Percentiles rank a stretch among this genome's conserved stretches.
Conservation (phyloP, 2,888 invertebrate species). For the Coronaproctus castanopsis region DNA sequence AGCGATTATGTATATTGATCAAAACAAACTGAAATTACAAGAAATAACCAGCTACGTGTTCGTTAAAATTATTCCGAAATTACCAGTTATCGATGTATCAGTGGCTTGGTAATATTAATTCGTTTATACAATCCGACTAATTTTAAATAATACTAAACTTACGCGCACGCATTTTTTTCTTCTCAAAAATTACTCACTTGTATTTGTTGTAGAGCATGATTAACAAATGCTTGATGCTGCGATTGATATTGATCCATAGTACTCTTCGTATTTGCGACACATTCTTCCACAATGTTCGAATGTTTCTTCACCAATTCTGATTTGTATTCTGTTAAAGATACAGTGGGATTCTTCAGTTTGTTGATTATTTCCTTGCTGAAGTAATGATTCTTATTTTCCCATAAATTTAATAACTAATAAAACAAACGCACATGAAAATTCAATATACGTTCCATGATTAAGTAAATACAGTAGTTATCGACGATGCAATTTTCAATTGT, state of each 20-base stretch:
- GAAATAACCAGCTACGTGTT: too few species aligned
- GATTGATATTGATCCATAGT: slow-evolving; percentile 74
- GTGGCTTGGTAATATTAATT: too few species aligned
- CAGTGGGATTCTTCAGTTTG: slow-evolving; percentile 66
- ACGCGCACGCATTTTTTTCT: neutral
- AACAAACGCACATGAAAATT: slow-evolving; percentile 8
- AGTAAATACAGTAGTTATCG: too few species aligned
- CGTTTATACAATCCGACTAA: too few species aligned
- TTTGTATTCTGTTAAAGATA: slow-evolving; percentile 77
- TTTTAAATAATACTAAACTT: neutral
- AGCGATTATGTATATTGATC: too few species aligned
- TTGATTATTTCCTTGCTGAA: slow-evolving; percentile 62
- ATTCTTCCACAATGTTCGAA: slow-evolving; percentile 51
- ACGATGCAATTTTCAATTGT: too few species aligned
- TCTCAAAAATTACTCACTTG: slow-evolving; percentile 33
- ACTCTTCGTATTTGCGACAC: slow-evolving; percentile 57
- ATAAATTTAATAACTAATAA: slow-evolving; percentile 55
- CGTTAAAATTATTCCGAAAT: too few species aligned
- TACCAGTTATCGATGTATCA: too few species aligned
- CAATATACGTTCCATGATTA: too few species aligned
- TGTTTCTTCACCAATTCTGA: slow-evolving; percentile 62
- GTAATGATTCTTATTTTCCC: slow-evolving; percentile 91
- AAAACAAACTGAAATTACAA: too few species aligned
- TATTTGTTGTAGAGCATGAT: slow-evolving; percentile 75
- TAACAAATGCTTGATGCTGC: slow-evolving; percentile 87